Evolutionary conservation across 2,888 invertebrate species (phyloP).

Genomic region (Drosophila pullipes): DNA sequence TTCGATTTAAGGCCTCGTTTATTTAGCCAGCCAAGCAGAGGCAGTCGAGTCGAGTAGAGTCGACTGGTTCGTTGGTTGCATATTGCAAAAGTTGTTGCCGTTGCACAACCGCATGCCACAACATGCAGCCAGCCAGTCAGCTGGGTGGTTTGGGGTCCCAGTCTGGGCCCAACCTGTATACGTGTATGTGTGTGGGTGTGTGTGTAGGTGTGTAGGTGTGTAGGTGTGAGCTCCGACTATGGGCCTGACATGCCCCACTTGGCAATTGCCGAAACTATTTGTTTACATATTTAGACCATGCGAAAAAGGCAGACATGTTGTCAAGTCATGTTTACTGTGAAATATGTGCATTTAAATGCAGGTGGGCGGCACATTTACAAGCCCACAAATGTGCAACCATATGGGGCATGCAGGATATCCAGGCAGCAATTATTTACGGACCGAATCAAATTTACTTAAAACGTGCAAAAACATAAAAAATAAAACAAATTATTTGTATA

Average conservation of each 20-base stretch:
- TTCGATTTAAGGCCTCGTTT: slow-evolving; percentile 83
- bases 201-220: neutral
- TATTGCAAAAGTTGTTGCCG: slow-evolving; percentile 81
- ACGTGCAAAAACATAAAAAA: neutral
- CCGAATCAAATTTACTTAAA: neutral
- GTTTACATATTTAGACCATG: slow-evolving; percentile 81
- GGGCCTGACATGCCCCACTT: slow-evolving; percentile 74
- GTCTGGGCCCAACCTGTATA: slow-evolving; percentile 20
- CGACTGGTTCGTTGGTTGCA: slow-evolving; percentile 73
- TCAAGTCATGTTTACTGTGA: slow-evolving; percentile 83
- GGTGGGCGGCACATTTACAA: slow-evolving; percentile 33
- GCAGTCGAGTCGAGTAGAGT: slow-evolving; percentile 33
- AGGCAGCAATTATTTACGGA: neutral
- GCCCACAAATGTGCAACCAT: slow-evolving; percentile 15
- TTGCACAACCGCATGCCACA: slow-evolving; percentile 80
- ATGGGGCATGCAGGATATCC: neutral
- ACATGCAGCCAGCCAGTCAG: slow-evolving; percentile 61
- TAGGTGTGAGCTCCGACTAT: slow-evolving; percentile 19
- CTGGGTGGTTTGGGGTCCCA: neutral
- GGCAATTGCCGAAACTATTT: slow-evolving; percentile 81
- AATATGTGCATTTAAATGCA: slow-evolving; percentile 79
- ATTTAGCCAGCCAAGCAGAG: slow-evolving; percentile 68
- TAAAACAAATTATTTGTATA: neutral
- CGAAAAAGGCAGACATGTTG: slow-evolving; percentile 78
- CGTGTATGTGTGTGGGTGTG: neutral